Percentiles rank a stretch among this genome's conserved stretches.
Evolutionary conservation across 2,797 vertebrate species (phyloP).

Genomic region (Monodelphis domestica): DNA sequence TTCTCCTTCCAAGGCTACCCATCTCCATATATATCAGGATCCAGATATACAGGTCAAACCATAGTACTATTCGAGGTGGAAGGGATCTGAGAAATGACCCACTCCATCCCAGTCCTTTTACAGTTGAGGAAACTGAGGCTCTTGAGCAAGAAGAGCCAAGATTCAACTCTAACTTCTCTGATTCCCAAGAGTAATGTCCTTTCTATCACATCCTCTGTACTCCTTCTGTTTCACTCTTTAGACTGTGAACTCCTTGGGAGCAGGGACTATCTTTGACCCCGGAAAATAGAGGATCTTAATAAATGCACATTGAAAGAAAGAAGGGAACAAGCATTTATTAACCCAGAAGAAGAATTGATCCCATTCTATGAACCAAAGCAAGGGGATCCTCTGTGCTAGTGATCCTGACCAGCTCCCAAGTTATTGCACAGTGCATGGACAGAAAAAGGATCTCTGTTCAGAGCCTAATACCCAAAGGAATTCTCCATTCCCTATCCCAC

Average conservation of each 20-base stretch:
- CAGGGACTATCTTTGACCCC: background rate
- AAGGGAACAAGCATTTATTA: background rate
- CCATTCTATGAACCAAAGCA: background rate
- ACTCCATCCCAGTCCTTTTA: background rate
- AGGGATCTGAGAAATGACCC: background rate
- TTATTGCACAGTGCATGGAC: background rate
- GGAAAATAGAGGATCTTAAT: background rate
- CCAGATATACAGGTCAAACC: background rate
- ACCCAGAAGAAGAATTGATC: background rate
- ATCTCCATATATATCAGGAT: background rate
- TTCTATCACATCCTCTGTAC: background rate
- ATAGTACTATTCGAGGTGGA: background rate
- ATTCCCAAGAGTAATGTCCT: constrained; percentile 31
- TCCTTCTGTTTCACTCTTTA: background rate
- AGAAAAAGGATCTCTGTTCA: background rate
- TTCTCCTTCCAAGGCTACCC: constrained; percentile 43
- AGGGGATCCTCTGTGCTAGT: background rate
- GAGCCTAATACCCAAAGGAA: background rate
- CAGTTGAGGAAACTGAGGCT: background rate
- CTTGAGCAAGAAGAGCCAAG: background rate
- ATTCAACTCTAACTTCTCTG: background rate
- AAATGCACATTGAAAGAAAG: background rate
- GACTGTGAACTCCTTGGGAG: background rate
- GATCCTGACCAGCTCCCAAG: background rate
- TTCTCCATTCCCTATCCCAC: background rate